Conservation (phyloP, 1,140 invertebrate genomes). For the Heliconius himera region DNA sequence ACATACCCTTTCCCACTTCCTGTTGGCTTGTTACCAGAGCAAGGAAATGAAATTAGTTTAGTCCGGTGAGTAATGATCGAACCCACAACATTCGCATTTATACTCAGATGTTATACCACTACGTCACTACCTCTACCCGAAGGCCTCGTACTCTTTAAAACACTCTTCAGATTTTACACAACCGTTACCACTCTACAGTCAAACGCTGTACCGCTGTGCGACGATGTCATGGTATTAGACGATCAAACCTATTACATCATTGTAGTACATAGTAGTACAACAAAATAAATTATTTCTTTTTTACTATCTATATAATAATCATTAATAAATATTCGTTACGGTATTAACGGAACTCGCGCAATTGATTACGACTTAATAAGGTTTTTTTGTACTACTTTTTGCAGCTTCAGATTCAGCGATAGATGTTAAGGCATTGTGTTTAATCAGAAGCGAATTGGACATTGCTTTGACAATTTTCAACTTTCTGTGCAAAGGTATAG, state of each 20-base stretch:
- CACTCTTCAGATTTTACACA: too few relatives aligned
- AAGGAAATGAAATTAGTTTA: too few relatives aligned
- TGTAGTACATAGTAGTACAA: not conserved
- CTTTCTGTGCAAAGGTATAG: not conserved
- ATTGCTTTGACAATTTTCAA: not conserved
- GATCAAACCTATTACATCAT: not conserved
- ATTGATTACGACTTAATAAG: constrained; percentile 37
- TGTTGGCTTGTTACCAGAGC: too few relatives aligned
- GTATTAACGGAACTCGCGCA: constrained; percentile 32
- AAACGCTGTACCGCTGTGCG: not conserved
- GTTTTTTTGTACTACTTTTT: constrained; percentile 34
- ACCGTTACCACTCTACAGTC: not conserved
- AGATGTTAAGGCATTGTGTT: constrained; percentile 26
- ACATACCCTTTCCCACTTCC: too few relatives aligned
- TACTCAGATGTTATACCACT: too few relatives aligned
- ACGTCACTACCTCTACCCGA: too few relatives aligned
- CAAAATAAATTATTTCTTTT: not conserved
- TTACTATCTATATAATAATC: not conserved
- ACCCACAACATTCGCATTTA: too few relatives aligned
- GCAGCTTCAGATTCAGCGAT: not conserved
- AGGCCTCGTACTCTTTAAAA: too few relatives aligned
- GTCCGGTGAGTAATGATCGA: too few relatives aligned
- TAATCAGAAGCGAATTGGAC: constrained; percentile 4
- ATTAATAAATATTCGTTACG: constrained; percentile 10
- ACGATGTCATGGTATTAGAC: not conserved